Conservation (phyloP, 2,888 invertebrate species). For the Catocala fraxini region DNA sequence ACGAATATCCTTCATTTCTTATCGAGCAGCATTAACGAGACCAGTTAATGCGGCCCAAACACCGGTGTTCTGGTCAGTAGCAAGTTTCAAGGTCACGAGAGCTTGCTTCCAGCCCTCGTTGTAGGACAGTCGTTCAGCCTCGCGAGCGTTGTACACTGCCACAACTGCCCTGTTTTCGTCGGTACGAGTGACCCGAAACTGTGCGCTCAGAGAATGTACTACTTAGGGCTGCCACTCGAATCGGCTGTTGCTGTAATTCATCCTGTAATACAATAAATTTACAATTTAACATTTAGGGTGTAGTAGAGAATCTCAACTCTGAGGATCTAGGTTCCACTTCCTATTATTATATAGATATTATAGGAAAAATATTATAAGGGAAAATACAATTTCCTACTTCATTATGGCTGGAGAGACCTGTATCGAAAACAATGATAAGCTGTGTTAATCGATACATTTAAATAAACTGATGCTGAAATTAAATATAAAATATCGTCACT, state of each 20-base stretch:
- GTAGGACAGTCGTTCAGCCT: conserved; percentile 8
- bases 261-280: neutral
- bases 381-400: neutral
- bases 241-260: neutral
- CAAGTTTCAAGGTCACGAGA: conserved; percentile 10
- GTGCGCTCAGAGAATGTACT: neutral
- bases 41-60: conserved; percentile 10
- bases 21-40: conserved; percentile 13
- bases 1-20: conserved; percentile 9
- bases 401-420: neutral
- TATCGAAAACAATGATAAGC: neutral
- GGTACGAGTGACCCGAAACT: neutral
- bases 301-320: neutral
- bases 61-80: conserved; percentile 9
- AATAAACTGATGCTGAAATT: neutral
- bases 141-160: conserved; percentile 10
- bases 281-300: neutral
- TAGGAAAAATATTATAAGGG: neutral
- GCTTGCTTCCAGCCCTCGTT: conserved; percentile 13
- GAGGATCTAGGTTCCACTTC: no score
- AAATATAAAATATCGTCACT: neutral
- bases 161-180: conserved; percentile 8
- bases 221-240: neutral
- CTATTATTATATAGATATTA: no score
- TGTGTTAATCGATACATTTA: neutral